Percentiles rank a stretch among this genome's conserved stretches.
Conservation (phyloP, 2,888 invertebrate species). For the Dione juno region DNA sequence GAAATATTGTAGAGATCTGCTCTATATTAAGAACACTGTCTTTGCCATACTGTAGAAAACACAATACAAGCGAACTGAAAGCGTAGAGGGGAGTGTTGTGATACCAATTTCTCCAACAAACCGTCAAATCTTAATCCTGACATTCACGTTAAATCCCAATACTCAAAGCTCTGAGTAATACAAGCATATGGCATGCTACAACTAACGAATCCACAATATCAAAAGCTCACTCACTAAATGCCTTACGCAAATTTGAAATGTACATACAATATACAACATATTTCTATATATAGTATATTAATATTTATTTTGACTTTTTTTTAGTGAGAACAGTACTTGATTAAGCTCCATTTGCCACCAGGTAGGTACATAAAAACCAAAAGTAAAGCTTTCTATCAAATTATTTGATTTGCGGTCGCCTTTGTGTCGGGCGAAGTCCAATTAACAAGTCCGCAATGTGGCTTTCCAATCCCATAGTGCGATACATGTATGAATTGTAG, state of each 20-base stretch:
- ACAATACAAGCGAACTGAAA: too few relatives aligned
- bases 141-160: background rate
- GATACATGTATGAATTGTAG: background rate
- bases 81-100: too few relatives aligned
- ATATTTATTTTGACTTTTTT: too few relatives aligned
- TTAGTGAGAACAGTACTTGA: background rate
- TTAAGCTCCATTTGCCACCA: slow-evolving; percentile 18
- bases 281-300: background rate
- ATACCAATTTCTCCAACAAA: too few relatives aligned
- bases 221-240: background rate
- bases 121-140: too few relatives aligned
- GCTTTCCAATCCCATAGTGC: background rate
- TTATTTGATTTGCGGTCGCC: slow-evolving; percentile 26
- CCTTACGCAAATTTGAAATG: slow-evolving; percentile 2
- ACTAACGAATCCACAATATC: background rate
- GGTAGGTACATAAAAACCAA: slow-evolving; percentile 12
- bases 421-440: slow-evolving; percentile 15
- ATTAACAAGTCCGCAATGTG: slow-evolving; percentile 10
- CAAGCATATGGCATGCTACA: background rate
- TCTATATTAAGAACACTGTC: too few relatives aligned
- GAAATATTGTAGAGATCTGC: background rate
- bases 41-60: too few relatives aligned
- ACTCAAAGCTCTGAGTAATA: background rate
- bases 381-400: slow-evolving; percentile 19
- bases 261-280: background rate